Base-by-base conservation (phyloP, 1,140 invertebrate genomes). In the Adoxophyes honmai region DNA sequence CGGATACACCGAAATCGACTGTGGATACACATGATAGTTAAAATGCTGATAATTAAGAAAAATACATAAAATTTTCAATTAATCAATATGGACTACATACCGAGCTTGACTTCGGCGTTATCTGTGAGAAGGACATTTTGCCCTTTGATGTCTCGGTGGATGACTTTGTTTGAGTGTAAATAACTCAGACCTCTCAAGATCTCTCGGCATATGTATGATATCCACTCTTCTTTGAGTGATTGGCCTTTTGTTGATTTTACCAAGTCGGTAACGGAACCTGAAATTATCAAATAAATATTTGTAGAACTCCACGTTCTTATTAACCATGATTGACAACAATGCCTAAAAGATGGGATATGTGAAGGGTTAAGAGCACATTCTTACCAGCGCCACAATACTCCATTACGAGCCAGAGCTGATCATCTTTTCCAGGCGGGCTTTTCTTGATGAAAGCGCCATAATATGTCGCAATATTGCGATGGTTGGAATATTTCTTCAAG, bases 371-470 rank as follows among this genome's bases (percentile, higher is more conserved):
- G 2, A 81, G n/a, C n/a, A n/a, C n/a, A n/a, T 28, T 3, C 80
- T 73, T 59, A 91, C 93, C 99, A 82, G 98, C 98, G 72, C 98
- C 98, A 92, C 99, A 99, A 86, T 99, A 99, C 89, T 99, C 99
- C 99, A 99, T 99, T 28, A 99, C 99, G 76, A 99, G 91, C 98
- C 98, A 99, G 57, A 99, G 90, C 82, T 99, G 98, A 90, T 99
- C 99, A 91, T 99, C 98, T 91, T 99, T 99, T 1, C 98, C 98
- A 1, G 98, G 96, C 42, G 97, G 98, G 73, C 96, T 97, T 89
- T 99, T 99, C 89, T 99, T 99, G 54, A 99, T 99, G 89, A 99
- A 99, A 70, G 99, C 98, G 68, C 99, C 98, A 92, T 99, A 99
- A 89, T 99, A 99, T 54, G 98, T 99, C 58, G 99, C 99, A 82